These are phyloP conservation scores for Poecilia wingei DNA, from an alignment of 2,797 vertebrate genomes.

Conservation along the genomic window DNA sequence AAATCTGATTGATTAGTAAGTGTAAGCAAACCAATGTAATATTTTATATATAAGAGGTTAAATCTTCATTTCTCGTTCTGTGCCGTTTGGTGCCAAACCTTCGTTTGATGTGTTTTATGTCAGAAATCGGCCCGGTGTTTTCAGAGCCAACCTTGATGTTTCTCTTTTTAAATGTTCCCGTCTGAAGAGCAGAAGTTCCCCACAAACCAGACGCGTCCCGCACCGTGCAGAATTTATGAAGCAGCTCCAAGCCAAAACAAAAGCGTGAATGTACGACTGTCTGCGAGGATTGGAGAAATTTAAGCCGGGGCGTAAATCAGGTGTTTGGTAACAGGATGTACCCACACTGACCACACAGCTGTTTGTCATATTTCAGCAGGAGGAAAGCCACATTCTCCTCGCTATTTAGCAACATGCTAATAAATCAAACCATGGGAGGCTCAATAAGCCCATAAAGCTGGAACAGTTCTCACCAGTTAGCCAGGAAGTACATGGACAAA, in stretches of 20 bases:
- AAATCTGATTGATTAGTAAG: neutral
- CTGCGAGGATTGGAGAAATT: constrained; percentile 18
- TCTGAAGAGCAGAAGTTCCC: constrained; percentile 35
- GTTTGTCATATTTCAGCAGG: neutral
- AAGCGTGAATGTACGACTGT: constrained; percentile 35
- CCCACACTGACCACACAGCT: constrained; percentile 1
- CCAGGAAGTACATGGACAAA: neutral
- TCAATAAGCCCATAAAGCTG: neutral
- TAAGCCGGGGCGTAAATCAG: constrained; percentile 28
- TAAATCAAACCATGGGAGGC: constrained; percentile 8
- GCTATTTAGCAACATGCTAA: constrained; percentile 2
- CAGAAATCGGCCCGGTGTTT: constrained; percentile 17
- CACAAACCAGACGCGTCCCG: constrained; percentile 26
- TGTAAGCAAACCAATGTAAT: no score
- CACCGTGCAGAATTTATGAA: constrained; percentile 26
- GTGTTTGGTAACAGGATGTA: constrained; percentile 22
- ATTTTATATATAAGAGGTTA: neutral
- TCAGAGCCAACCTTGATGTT: constrained; percentile 43
- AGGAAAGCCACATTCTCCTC: neutral
- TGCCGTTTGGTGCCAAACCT: neutral
- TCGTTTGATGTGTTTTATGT: neutral
- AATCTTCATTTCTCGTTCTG: neutral
- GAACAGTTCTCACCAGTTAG: neutral
- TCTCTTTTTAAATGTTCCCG: constrained; percentile 32
- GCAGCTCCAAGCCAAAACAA: constrained; percentile 27